phyloP scores from a whole-genome alignment of 2,888 invertebrate species.

The Branchellion lobata region DNA sequence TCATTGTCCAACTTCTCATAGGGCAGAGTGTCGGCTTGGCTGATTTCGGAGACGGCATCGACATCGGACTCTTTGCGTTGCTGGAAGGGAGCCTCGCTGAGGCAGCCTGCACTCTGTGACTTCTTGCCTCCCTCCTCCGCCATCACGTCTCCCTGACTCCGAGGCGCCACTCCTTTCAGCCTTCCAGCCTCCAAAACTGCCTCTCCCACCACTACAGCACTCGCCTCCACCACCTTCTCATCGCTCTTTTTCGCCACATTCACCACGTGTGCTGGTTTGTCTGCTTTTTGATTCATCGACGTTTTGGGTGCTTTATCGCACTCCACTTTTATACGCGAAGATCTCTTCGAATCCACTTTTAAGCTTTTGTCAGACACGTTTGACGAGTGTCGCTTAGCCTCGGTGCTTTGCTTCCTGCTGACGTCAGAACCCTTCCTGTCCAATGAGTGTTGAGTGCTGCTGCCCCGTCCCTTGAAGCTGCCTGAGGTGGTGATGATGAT shows the following conservation, averaged over 20 bases:
- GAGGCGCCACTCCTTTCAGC: neutral
- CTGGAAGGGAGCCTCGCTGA: neutral
- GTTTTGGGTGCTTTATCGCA: neutral
- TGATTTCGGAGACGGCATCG: constrained; percentile 4
- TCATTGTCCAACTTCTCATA: neutral
- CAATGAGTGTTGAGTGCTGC: neutral
- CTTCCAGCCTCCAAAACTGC: neutral
- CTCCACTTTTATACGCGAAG: constrained; percentile 17
- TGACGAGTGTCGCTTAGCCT: constrained; percentile 35
- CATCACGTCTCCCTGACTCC: neutral
- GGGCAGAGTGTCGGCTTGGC: neutral
- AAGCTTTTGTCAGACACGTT: constrained; percentile 19
- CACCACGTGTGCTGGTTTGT: too few relatives aligned
- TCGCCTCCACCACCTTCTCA: neutral
- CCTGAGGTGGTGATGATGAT: too few relatives aligned
- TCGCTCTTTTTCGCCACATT: neutral
- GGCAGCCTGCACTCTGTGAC: neutral
- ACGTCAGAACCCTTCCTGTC: constrained; percentile 5
- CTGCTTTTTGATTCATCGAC: too few relatives aligned
- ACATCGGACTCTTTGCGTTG: constrained; percentile 4
- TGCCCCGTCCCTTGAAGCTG: constrained; percentile 8
- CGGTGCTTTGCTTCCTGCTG: neutral
- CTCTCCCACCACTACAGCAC: neutral
- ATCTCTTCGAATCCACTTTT: constrained; percentile 13
- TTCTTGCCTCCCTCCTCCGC: neutral